phyloP scores from a whole-genome alignment of 1,140 invertebrate genomes.

The Bombyx mandarina region DNA sequence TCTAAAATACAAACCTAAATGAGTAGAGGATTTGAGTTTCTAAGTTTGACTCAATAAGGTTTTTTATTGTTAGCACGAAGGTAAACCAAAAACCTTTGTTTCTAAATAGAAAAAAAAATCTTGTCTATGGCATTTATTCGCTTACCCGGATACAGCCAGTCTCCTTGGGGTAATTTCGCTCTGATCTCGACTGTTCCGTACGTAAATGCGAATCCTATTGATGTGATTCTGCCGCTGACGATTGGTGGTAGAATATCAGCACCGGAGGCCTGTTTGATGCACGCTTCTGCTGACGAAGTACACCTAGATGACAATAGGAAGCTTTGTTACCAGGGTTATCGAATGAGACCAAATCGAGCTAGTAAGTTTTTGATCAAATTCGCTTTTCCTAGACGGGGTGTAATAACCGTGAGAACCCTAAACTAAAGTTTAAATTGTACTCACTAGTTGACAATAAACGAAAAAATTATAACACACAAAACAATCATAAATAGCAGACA shows the following conservation, averaged over 20 bases:
- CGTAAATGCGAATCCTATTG: constrained; percentile 70
- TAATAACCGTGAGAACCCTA: too few species aligned
- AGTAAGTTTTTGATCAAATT: too few species aligned
- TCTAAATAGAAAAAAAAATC: too few species aligned
- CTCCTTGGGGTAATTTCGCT: constrained; percentile 77
- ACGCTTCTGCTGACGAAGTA: constrained; percentile 28
- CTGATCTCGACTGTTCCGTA: constrained; percentile 77
- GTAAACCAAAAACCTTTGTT: background rate
- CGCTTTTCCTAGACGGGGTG: too few species aligned
- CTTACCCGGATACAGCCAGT: constrained; percentile 84
- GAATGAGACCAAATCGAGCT: too few species aligned
- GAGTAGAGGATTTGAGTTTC: background rate
- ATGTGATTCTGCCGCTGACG: constrained; percentile 53
- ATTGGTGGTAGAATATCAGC: constrained; percentile 43
- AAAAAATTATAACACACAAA: too few species aligned
- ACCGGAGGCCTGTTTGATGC: constrained; percentile 25
- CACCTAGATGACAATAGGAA: constrained; percentile 25
- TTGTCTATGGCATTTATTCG: too few species aligned
- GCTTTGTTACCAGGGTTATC: too few species aligned
- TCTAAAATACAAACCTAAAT: constrained; percentile 40
- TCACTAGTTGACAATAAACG: too few species aligned
- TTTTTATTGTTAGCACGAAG: background rate
- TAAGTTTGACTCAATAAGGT: background rate
- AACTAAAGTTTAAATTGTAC: too few species aligned
- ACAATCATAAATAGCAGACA: too few species aligned